Evolutionary conservation across 2,113 vertebrate genomes (phyloP), one percentile per base, ranked within the genome.

Genomic region (Gracilinanus agilis): DNA sequence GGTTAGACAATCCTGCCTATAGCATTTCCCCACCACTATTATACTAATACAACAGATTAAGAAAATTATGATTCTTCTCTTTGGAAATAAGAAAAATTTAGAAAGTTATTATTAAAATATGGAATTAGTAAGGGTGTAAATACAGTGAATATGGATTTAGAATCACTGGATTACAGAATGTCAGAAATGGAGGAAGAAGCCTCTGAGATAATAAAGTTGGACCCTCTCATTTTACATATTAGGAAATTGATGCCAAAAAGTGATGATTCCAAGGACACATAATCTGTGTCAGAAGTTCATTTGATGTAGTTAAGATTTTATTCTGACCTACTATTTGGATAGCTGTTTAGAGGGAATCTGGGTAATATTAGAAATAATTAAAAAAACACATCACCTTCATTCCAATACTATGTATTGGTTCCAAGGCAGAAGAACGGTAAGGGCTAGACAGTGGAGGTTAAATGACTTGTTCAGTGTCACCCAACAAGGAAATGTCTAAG

Each of bases 331-430:
- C 5, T 56, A 23, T 90, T 29, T 54, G 53, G 10, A 5, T 88
- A 25, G 95, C 94, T 83, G 95, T n/a, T 91, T 9, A 88, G 88
- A 93, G 9, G 91, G 91, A 96, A 90, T 58, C 44, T 90, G 58
- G 96, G n/a, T 61, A 96, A 90, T 95, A 54, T 89, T 90, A 54
- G 89, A 89, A 88, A 97, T 94, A 53, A 95, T 94, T 93, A 49
- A 49, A 49, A 49, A 49, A 49, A 49, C 3, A 49, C 49, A 49
- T 49, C 5, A 3, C 5, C 49, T 49, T 49, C 49, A 49, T 49
- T 49, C 49, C 49, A 49, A 49, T 49, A 49, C 49, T 49, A 5
- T 49, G 49, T 49, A 49, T 49, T 49, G 49, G 49, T 49, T 49
- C 5, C 49, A 49, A 49, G 49, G 49, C 49, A 49, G 49, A 49